Percentiles rank a stretch among this genome's conserved stretches.
Conservation (phyloP, 2,113 vertebrate species). For the Lethenteron camtschaticum region DNA sequence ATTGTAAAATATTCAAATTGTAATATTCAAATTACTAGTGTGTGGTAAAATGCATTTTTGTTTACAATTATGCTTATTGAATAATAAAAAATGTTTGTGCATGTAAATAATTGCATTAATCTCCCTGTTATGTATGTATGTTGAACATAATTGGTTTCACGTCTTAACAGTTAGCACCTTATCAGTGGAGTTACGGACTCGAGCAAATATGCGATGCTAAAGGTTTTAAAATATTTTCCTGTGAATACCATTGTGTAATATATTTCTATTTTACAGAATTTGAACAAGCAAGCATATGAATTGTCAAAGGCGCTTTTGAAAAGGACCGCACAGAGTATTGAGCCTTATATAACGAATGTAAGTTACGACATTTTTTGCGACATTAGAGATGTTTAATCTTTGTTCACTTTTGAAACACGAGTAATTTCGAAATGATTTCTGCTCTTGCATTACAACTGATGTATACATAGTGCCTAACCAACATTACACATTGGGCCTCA, state of each 20-base stretch:
- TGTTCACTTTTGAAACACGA: neutral
- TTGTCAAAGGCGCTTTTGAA: slow-evolving; percentile 85
- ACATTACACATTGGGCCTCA: slow-evolving; percentile 1
- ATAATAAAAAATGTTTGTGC: no score
- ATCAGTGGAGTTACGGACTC: no score
- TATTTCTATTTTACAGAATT: slow-evolving; percentile 37
- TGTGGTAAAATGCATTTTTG: no score
- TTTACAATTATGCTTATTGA: no score
- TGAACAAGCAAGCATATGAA: slow-evolving; percentile 96
- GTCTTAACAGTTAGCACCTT: no score
- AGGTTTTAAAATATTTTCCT: neutral
- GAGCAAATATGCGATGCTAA: neutral
- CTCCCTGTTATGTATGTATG: no score
- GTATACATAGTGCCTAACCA: neutral
- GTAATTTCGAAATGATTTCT: neutral
- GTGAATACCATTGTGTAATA: neutral
- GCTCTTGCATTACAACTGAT: neutral
- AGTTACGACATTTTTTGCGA: slow-evolving; percentile 16
- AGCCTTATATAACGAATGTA: slow-evolving; percentile 90
- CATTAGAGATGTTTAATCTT: neutral
- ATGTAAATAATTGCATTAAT: no score
- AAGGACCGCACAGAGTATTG: slow-evolving; percentile 89
- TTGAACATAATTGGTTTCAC: no score
- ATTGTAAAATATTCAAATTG: neutral
- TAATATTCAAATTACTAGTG: no score